These are phyloP conservation scores for Darevskia mixta DNA, from an alignment of 2,797 vertebrate species.

Conservation along the genomic window DNA sequence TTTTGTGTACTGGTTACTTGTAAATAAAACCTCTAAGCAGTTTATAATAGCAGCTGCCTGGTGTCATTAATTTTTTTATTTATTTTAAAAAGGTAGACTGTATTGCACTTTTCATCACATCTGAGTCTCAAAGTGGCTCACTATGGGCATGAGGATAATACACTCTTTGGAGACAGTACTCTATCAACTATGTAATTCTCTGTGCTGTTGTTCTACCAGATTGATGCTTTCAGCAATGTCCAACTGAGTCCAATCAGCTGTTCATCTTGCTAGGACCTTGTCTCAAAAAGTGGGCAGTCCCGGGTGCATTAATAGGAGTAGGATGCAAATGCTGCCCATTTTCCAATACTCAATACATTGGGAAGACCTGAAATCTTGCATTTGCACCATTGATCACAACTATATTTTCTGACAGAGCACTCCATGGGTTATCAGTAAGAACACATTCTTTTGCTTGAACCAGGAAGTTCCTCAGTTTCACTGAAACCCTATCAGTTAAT, in stretches of 20 bases:
- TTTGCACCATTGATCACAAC: neutral
- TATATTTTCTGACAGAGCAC: neutral
- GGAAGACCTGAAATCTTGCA: neutral
- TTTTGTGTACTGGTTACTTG: too few relatives aligned
- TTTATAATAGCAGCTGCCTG: too few relatives aligned
- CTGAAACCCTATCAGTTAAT: neutral
- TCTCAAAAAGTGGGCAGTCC: neutral
- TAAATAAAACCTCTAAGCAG: too few relatives aligned
- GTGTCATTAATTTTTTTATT: too few relatives aligned
- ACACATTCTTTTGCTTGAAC: neutral
- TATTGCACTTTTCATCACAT: too few relatives aligned
- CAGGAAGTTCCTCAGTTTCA: neutral
- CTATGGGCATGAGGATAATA: neutral
- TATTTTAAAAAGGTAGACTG: too few relatives aligned
- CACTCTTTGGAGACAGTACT: neutral
- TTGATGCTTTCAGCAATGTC: neutral
- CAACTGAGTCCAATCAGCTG: neutral
- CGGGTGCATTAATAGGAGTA: neutral
- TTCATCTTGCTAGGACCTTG: neutral
- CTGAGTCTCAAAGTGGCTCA: too few relatives aligned
- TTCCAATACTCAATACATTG: neutral
- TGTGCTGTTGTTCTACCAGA: neutral
- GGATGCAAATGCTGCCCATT: neutral
- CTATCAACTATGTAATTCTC: neutral
- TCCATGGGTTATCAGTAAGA: neutral